Base-by-base conservation (phyloP, 2,797 vertebrate genomes). In the Oreochromis grahami region DNA sequence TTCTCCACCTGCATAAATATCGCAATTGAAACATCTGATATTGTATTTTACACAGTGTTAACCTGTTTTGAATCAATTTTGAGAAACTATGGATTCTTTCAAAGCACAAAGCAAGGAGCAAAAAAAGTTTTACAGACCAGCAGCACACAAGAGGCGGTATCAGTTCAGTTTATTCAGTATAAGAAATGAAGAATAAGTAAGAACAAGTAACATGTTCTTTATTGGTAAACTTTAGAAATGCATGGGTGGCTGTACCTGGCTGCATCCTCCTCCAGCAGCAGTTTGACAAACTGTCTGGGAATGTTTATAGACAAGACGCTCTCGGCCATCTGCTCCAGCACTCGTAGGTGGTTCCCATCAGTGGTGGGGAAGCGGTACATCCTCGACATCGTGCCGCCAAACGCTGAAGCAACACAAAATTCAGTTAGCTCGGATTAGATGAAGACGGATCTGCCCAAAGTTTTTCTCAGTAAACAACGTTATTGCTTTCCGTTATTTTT, bases 251-350 rank as follows among this genome's bases (percentile, higher is more conserved):
- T 14, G 58, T 88, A 99, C 99, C 98, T 97, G 91, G 97, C 96
- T 1, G 97, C 96, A 14, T 99, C 98, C 91, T 99, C 98, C 86
- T 99, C 98, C 81, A 99, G 96, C 84, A 99, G 96, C 8, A 99
- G 97, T 74, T 98, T 99, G 88, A 99, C 97, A 8, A 98, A 98
- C 94, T 99, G 99, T 70, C 98, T 94, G 50, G 99, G 99, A 83
- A 99, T 95, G 53, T 99, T 98, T 34, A 99, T 90, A 0, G 98
- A 99, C 41, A 99, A 96, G 82, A 97, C 76, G 1, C 98, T 99
- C 93, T 99, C 98, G 0, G 98, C 98, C 99, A 99, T 99, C 94
- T 99, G 98, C 93, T 99, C 99, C 94, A 99, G 94, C 88, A 99
- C 98, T 43, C 98, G 96, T 24, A 99, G 93, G 92, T 99, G 98